Conservation (phyloP, 2,888 invertebrate species). For the Conus canariensis region DNA sequence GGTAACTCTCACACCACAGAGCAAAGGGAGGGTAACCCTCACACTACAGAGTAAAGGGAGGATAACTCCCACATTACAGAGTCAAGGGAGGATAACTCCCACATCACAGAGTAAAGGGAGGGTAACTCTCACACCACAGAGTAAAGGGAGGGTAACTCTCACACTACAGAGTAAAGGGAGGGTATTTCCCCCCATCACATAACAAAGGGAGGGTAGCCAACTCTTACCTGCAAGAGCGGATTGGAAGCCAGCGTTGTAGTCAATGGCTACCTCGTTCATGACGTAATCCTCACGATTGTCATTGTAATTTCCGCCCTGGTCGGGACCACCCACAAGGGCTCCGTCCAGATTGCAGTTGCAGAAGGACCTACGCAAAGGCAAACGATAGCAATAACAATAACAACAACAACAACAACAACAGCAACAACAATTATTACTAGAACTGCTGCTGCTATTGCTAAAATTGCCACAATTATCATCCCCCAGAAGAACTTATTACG, state of each 20-base stretch:
- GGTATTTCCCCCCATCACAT: too few species aligned
- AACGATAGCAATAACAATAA: neutral
- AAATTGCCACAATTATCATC: neutral
- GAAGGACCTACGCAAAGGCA: neutral
- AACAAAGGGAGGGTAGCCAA: too few species aligned
- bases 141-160: too few species aligned
- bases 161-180: too few species aligned
- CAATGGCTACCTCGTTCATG: slow-evolving; percentile 66
- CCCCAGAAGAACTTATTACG: neutral
- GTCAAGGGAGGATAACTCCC: too few species aligned
- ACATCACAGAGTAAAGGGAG: too few species aligned
- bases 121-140: too few species aligned
- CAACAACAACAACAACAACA: neutral
- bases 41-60: too few species aligned
- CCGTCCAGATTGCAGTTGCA: slow-evolving; percentile 54
- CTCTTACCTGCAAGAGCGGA: slow-evolving; percentile 65
- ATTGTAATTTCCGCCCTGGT: slow-evolving; percentile 58
- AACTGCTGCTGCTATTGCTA: neutral
- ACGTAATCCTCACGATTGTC: slow-evolving; percentile 62
- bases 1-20: too few species aligned
- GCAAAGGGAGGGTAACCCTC: too few species aligned
- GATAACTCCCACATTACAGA: too few species aligned
- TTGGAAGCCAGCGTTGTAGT: slow-evolving; percentile 72
- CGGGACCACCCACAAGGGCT: slow-evolving; percentile 71
- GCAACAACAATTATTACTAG: neutral